Base-by-base conservation (phyloP, 2,113 vertebrate genomes). In the Irena cyanogastra region DNA sequence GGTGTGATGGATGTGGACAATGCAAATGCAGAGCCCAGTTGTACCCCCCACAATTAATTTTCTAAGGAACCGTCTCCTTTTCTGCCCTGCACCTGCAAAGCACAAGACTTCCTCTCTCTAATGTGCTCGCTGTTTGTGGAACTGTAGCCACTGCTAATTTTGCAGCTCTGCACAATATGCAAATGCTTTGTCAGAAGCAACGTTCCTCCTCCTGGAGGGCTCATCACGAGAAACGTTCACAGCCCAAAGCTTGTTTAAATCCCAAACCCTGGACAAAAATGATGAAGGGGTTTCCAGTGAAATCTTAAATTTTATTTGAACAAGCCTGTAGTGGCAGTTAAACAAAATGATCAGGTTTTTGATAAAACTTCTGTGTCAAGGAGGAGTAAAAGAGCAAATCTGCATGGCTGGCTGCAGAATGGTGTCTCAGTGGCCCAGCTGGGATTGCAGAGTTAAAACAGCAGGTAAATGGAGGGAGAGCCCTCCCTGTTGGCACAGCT, bases 111-210 rank as follows among this genome's bases (percentile, higher is more conserved):
- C 86, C 30, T 30, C 77, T 66, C 59, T 50, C 44, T 39, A 7
- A 49, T 57, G 59, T 27, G 42, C 64, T 92, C 2, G 0, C 45
- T 14, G n/a, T n/a, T n/a, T n/a, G 27, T 81, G 57, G 68, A 86
- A 74, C 18, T 47, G 74, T 13, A 57, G 87, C 65, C 79, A 4
- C 78, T 26, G 85, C 59, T 91, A 85, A 90, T 95, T 95, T 72
- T 91, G 82, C 88, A 81, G 90, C 79, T 86, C 88, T 88, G 85
- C 68, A 93, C 78, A 77, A 86, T 69, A 90, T 75, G 94, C 88
- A 96, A 96, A 92, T 83, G 87, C 63, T 95, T 91, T 91, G 93
- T 95, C 79, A 93, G 90, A 39, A 80, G 39, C 85, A 56, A 30
- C 86, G 70, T 83, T 59, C 70, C 65, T 88, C 37, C 54, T 90